Percentiles rank a stretch among this genome's conserved stretches.
These are phyloP conservation scores for Zaprionus obscuricornis DNA, from an alignment of 2,888 invertebrate genomes.

Conservation along the genomic window DNA sequence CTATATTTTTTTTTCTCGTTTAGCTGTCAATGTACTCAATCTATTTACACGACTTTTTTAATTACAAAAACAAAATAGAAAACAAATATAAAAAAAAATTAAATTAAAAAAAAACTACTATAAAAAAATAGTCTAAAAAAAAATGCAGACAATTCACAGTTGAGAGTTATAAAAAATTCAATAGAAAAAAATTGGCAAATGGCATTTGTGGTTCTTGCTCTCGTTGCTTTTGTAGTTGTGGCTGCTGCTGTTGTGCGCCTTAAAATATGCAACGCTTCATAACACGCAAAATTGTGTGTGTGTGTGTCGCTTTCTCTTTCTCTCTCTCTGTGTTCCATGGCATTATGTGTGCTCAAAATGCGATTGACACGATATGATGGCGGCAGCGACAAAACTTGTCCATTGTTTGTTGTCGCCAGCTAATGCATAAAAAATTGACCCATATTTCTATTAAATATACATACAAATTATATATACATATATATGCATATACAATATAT, in stretches of 20 bases:
- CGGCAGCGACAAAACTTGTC: too few relatives aligned
- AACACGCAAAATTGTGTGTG: too few relatives aligned
- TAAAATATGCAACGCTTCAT: conserved; percentile 71
- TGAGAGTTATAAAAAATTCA: conserved; percentile 49
- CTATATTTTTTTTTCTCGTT: too few relatives aligned
- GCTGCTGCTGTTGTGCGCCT: conserved; percentile 18
- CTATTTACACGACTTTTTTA: conserved; percentile 57
- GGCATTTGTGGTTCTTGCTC: conserved; percentile 3
- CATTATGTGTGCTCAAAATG: conserved; percentile 65
- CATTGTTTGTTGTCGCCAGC: too few relatives aligned
- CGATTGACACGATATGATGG: conserved; percentile 60
- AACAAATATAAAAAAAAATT: conserved; percentile 9
- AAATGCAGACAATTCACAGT: background rate
- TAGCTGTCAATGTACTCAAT: conserved; percentile 30
- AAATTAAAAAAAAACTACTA: too few relatives aligned
- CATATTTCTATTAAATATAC: conserved; percentile 65
- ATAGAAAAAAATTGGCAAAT: conserved; percentile 24
- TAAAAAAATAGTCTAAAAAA: too few relatives aligned
- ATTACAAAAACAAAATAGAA: conserved; percentile 43
- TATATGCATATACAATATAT: too few relatives aligned
- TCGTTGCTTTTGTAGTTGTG: conserved; percentile 3
- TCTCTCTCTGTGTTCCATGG: conserved; percentile 62
- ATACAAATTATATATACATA: too few relatives aligned
- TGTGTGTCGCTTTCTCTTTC: too few relatives aligned
- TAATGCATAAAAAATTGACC: conserved; percentile 70